A percentile compares a stretch with the other conserved stretches of the same genome.
phyloP scores from a whole-genome alignment of 2,888 invertebrate genomes.

The Dermolepida albohirtum region DNA sequence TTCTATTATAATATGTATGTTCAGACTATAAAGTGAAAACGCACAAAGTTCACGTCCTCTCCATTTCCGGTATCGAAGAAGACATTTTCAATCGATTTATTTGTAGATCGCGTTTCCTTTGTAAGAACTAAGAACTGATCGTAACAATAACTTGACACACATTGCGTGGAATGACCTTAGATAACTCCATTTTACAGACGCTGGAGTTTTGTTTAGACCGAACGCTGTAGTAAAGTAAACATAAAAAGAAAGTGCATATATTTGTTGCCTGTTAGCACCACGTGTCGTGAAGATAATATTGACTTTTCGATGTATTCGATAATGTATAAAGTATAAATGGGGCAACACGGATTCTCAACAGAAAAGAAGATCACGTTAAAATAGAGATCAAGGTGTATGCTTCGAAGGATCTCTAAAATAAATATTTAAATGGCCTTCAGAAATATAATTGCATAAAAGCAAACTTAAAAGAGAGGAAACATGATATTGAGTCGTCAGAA shows the following conservation, averaged over 20 bases:
- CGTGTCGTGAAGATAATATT: not conserved
- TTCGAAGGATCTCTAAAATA: too few species aligned
- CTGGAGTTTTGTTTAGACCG: not conserved
- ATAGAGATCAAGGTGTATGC: too few species aligned
- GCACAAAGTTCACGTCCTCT: conserved; percentile 3
- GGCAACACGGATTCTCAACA: not conserved
- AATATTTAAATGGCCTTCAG: too few species aligned
- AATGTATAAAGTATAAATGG: too few species aligned
- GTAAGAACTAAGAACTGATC: conserved; percentile 2
- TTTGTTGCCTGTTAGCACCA: not conserved
- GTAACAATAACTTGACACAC: conserved; percentile 21
- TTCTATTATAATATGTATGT: conserved; percentile 1
- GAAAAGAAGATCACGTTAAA: not conserved
- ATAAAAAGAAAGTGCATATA: not conserved
- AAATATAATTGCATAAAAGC: too few species aligned
- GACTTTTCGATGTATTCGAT: not conserved
- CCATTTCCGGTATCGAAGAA: not conserved
- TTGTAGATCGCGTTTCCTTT: conserved; percentile 5
- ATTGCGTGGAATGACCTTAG: conserved; percentile 29
- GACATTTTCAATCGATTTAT: conserved; percentile 16
- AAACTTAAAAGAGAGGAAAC: too few species aligned
- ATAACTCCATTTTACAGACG: too few species aligned
- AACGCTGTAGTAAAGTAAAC: not conserved
- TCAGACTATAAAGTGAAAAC: conserved; percentile 16
- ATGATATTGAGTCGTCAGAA: too few species aligned